These are phyloP conservation scores for Nothura maculosa DNA, from an alignment of 2,797 vertebrate species.

Conservation along the genomic window DNA sequence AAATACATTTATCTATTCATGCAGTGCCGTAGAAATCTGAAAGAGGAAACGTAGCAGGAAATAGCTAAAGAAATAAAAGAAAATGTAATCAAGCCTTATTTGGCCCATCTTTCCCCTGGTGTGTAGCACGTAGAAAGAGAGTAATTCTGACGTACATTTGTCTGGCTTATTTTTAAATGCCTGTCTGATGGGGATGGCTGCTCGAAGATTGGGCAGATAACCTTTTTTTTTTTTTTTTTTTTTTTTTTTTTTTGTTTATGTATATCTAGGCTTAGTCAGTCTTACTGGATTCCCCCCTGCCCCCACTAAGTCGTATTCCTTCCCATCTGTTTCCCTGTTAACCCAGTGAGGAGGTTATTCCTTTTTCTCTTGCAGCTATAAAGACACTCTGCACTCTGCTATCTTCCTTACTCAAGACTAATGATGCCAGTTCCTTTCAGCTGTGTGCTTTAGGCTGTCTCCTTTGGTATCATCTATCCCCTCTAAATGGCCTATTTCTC, in stretches of 20 bases:
- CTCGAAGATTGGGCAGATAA: background rate
- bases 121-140: background rate
- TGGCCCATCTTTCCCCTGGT: background rate
- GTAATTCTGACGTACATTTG: background rate
- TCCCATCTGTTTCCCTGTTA: background rate
- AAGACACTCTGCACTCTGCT: background rate
- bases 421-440: background rate
- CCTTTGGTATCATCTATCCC: background rate
- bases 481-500: background rate
- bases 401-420: background rate
- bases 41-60: background rate
- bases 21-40: rapidly evolving
- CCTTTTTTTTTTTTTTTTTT: background rate
- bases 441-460: background rate
- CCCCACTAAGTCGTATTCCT: background rate
- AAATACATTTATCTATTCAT: background rate
- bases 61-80: background rate
- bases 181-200: background rate
- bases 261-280: background rate
- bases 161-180: background rate
- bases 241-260: background rate
- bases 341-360: background rate
- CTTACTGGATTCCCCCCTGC: background rate
- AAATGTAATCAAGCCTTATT: background rate
- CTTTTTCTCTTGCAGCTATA: background rate